Evolutionary conservation across 2,888 invertebrate species (phyloP).

Genomic region (Sympetrum striolatum): DNA sequence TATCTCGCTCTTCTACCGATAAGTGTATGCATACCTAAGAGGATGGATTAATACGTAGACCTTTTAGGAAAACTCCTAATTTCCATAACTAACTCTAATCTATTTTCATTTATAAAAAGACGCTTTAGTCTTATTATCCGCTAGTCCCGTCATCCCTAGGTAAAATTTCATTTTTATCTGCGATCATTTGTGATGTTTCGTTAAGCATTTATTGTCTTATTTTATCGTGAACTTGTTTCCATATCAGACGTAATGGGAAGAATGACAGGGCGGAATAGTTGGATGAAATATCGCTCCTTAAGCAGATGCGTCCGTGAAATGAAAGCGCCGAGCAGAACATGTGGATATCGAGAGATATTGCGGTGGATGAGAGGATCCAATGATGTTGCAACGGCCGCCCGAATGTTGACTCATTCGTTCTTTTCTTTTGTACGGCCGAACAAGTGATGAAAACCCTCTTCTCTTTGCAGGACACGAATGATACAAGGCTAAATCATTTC

Average conservation of each 20-base stretch:
- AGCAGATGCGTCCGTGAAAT: neutral
- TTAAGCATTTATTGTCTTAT: neutral
- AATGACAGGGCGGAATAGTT: neutral
- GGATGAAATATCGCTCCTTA: slow-evolving; percentile 3
- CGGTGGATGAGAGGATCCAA: neutral
- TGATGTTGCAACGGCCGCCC: neutral
- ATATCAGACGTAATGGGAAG: neutral
- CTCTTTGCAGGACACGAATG: neutral
- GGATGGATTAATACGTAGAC: no score
- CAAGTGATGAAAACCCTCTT: neutral
- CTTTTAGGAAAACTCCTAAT: no score
- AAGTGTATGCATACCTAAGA: no score
- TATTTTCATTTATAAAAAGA: no score
- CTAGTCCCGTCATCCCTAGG: neutral
- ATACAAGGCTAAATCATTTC: neutral
- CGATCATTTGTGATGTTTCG: neutral
- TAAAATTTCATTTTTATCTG: neutral
- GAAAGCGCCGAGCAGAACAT: neutral
- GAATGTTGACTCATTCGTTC: neutral
- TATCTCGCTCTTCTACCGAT: no score
- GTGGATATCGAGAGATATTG: neutral
- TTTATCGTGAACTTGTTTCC: neutral
- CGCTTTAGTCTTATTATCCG: neutral
- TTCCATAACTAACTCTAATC: no score
- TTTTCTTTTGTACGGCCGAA: neutral